phyloP scores from a whole-genome alignment of 2,888 invertebrate species.

The Pollenia angustigena region DNA sequence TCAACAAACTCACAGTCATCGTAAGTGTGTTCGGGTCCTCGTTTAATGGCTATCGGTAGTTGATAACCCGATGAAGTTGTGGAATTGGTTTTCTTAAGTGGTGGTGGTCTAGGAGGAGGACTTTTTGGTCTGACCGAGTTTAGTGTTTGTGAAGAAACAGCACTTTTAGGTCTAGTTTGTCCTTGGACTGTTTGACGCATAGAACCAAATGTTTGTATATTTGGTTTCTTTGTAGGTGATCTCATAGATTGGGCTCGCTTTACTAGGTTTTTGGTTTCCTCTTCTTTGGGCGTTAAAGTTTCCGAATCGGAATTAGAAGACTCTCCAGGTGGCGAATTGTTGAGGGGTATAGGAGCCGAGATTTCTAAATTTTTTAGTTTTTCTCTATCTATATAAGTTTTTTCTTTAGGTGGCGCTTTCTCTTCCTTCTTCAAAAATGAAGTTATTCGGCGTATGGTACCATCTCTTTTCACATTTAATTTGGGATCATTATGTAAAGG shows the following conservation, averaged over 20 bases:
- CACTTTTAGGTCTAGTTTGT: slow-evolving; percentile 89
- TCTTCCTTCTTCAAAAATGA: slow-evolving; percentile 89
- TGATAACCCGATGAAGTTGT: slow-evolving; percentile 86
- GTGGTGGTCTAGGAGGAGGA: slow-evolving; percentile 87
- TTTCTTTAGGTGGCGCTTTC: slow-evolving; percentile 87
- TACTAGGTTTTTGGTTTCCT: slow-evolving; percentile 85
- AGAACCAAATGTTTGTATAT: slow-evolving; percentile 91
- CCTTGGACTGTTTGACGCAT: slow-evolving; percentile 88
- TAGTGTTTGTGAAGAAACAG: slow-evolving; percentile 83
- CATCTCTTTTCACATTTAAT: slow-evolving; percentile 86
- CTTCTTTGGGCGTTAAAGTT: slow-evolving; percentile 82
- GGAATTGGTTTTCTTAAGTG: slow-evolving; percentile 82
- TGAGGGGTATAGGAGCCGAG: slow-evolving; percentile 90
- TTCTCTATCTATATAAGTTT: slow-evolving; percentile 89
- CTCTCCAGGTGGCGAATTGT: slow-evolving; percentile 85
- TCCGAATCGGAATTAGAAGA: slow-evolving; percentile 85
- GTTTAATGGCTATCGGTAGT: slow-evolving; percentile 84
- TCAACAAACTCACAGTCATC: slow-evolving; percentile 90
- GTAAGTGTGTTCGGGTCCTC: slow-evolving; percentile 86
- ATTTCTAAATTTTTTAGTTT: slow-evolving; percentile 91
- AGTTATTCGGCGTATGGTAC: slow-evolving; percentile 89
- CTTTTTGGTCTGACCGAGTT: slow-evolving; percentile 87
- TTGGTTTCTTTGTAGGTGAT: slow-evolving; percentile 85
- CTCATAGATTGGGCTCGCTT: slow-evolving; percentile 94
- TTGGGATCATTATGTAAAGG: slow-evolving; percentile 83